A percentile compares a stretch with the other conserved stretches of the same genome.
phyloP scores from a whole-genome alignment of 2,113 vertebrate genomes.

The Odontophorus gujanensis region DNA sequence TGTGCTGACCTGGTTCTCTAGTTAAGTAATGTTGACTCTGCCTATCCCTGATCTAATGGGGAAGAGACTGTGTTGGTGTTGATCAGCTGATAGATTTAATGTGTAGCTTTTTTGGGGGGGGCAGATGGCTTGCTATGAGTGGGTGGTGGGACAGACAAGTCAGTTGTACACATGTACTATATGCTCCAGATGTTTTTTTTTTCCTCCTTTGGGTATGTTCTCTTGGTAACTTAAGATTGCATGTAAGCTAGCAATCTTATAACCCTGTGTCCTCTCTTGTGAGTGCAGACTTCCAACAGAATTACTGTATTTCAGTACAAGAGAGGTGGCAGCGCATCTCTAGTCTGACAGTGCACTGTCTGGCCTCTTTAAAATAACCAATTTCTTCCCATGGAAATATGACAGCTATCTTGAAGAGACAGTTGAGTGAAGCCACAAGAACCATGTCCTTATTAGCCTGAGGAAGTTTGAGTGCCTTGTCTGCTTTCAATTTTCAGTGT shows the following conservation, averaged over 20 bases:
- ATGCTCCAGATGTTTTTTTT: not conserved
- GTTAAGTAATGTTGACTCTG: not conserved
- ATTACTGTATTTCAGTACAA: not conserved
- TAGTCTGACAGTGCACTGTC: not conserved
- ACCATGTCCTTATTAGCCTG: not conserved
- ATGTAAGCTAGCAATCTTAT: not conserved
- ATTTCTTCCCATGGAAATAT: not conserved
- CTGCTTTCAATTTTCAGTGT: not conserved
- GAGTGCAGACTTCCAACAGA: not conserved
- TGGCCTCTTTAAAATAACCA: not conserved
- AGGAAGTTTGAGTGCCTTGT: not conserved
- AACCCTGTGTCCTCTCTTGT: not conserved
- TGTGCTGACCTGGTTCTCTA: not conserved
- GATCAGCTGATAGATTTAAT: not conserved
- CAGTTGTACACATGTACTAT: not conserved
- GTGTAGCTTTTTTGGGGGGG: not conserved
- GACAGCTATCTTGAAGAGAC: not conserved
- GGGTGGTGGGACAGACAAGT: not conserved
- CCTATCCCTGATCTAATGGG: not conserved
- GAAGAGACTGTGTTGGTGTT: not conserved
- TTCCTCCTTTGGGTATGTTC: not conserved
- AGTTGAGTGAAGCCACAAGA: not conserved
- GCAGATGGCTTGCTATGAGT: accelerated
- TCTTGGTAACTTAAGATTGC: not conserved
- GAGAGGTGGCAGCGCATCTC: not conserved